phyloP scores from a whole-genome alignment of 1,140 invertebrate species.

The Eriocheir sinensis region DNA sequence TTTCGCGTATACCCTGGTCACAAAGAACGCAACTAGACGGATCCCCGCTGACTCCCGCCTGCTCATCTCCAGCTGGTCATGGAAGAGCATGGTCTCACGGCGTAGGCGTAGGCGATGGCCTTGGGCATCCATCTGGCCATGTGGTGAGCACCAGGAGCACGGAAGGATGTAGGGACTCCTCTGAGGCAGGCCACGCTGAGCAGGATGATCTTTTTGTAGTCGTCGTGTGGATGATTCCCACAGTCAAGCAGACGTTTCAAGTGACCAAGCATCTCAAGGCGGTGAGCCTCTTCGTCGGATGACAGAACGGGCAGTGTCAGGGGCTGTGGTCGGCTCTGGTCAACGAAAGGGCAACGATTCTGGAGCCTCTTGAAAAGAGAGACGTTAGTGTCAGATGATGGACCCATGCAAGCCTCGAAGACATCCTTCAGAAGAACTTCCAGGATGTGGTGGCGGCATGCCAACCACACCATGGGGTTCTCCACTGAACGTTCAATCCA shows the following conservation, averaged over 20 bases:
- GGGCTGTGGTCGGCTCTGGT: not conserved
- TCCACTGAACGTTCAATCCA: conserved; percentile 36
- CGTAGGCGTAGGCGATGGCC: conserved; percentile 70
- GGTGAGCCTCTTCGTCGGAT: conserved; percentile 43
- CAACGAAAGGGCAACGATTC: not conserved
- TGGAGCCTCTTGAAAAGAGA: conserved; percentile 38
- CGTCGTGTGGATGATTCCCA: conserved; percentile 52
- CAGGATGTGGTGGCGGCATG: conserved; percentile 33
- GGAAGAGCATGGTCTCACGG: conserved; percentile 52
- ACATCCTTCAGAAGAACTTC: too few species aligned
- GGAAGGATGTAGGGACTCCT: conserved; percentile 23
- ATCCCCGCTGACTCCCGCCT: conserved; percentile 1
- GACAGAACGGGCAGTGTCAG: not conserved
- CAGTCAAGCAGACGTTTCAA: conserved; percentile 40
- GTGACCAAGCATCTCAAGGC: not conserved
- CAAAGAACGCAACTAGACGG: conserved; percentile 51
- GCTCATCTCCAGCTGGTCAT: conserved; percentile 24
- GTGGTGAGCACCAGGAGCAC: conserved; percentile 64
- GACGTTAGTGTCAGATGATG: conserved; percentile 35
- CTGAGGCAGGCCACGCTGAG: too few species aligned
- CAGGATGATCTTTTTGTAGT: conserved; percentile 53
- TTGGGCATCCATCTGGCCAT: conserved; percentile 62
- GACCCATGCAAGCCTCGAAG: conserved; percentile 7
- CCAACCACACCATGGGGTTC: not conserved
- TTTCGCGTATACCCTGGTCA: conserved; percentile 35